Percentiles rank a stretch among this genome's conserved stretches.
These are phyloP conservation scores for Limenitis camilla DNA, from an alignment of 2,888 invertebrate species.

Conservation along the genomic window DNA sequence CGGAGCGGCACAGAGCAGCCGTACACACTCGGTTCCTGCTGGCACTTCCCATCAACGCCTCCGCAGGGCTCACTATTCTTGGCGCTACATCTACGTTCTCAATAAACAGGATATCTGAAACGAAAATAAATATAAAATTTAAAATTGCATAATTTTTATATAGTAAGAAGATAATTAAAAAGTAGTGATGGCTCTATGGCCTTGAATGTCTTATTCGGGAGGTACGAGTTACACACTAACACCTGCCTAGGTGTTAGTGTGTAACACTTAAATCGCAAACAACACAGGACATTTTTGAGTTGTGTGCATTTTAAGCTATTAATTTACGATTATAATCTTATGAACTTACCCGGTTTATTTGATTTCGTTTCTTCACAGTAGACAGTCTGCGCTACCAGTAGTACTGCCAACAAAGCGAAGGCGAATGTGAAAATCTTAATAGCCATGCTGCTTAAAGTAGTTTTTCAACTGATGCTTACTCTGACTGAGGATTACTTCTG, in stretches of 20 bases:
- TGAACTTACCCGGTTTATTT: not conserved
- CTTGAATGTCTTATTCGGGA: no score
- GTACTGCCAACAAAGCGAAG: not conserved
- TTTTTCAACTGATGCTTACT: not conserved
- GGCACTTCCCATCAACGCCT: not conserved
- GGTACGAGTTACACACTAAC: no score
- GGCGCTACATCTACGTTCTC: not conserved
- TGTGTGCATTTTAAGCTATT: no score
- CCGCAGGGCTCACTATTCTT: not conserved
- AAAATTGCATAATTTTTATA: not conserved
- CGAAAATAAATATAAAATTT: not conserved
- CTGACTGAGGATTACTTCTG: not conserved
- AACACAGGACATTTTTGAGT: no score
- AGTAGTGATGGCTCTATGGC: no score
- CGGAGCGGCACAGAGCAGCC: slow-evolving; percentile 3
- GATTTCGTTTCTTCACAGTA: not conserved
- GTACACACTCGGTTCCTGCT: slow-evolving; percentile 5
- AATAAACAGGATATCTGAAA: not conserved
- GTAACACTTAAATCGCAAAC: no score
- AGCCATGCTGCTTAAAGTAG: not conserved
- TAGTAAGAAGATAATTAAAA: no score
- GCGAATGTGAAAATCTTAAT: not conserved
- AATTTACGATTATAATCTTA: no score
- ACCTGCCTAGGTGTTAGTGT: no score
- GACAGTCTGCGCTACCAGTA: not conserved